Base-by-base conservation (phyloP, 2,888 invertebrate genomes). In the Beris morrisii region DNA sequence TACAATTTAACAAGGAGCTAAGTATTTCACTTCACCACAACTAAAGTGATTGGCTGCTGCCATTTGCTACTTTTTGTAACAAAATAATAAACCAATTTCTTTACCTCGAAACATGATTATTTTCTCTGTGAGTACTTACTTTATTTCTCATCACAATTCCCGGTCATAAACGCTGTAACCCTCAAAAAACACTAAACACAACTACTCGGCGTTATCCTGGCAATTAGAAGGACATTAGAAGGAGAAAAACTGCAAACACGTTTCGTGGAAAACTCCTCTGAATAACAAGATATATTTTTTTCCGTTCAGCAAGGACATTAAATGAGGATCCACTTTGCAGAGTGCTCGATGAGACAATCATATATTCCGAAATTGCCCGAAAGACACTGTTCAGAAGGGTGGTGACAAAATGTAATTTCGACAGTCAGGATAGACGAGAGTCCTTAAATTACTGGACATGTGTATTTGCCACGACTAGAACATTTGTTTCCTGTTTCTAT, bases 391-490 rank as follows among this genome's bases (percentile, higher is more conserved):
- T 45, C 28, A 15, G 22, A 32, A 61, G 61, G 50, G 54, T 64
- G 31, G 54, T 64, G 64, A 64, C 54, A 54, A 64, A 22, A 64
- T 64, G 64, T 64, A 64, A 64, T 64, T 54, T 54, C 30, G 44
- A 28, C 64, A 4, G 22, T 28, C 53, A 46, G 45, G 54, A 64
- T 64, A 54, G 52, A 54, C 54, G 53, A 44, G 54, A 44, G 44
- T 54, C 54, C 44, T 30, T 64, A 64, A 64, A 64, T 64, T 54
- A 54, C 31, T 44, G 43, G 64, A 64, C 64, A 64, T 64, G 64
- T 64, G 64, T 64, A 64, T 48, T 15, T 48, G 6, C 48, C 38
- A 38, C 5, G 12, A 15, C 45, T 7, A 44, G 46, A 32, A 54
- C 54, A 54, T 64, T 44, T 28, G 13, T 54, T 55, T 32, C 50